A percentile compares a stretch with the other conserved stretches of the same genome.
Conservation (phyloP, 2,113 vertebrate species). For the Actinemys pallida region DNA sequence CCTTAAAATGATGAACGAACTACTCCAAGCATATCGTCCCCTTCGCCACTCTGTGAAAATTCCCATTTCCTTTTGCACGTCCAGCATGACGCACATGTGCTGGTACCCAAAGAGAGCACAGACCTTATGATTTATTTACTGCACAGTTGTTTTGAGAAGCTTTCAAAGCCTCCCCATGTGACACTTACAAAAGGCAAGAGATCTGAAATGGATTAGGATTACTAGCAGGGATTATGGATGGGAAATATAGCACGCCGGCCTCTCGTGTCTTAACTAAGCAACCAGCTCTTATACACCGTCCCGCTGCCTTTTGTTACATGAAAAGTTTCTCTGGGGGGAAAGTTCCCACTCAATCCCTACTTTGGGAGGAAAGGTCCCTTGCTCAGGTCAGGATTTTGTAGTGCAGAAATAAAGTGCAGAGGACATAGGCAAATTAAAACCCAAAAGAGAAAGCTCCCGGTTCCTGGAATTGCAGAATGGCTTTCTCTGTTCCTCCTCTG, state of each 20-base stretch:
- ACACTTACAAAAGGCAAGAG: constrained; percentile 44
- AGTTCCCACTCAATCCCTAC: accelerated
- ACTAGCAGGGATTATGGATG: constrained; percentile 27
- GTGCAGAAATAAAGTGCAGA: background rate
- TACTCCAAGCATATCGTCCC: background rate
- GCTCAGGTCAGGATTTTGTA: background rate
- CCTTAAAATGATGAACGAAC: accelerated
- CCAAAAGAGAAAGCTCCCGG: background rate
- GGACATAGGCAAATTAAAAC: background rate
- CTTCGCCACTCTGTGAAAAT: background rate
- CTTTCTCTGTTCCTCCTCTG: background rate
- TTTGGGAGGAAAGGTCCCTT: background rate
- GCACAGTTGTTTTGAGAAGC: background rate
- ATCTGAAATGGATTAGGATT: constrained; percentile 62
- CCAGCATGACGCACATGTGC: accelerated
- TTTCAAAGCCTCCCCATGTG: constrained; percentile 35
- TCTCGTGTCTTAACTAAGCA: background rate
- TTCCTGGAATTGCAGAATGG: accelerated
- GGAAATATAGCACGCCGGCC: background rate
- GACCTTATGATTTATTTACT: constrained; percentile 2
- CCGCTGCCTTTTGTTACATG: background rate
- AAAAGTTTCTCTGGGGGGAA: background rate
- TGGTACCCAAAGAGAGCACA: background rate
- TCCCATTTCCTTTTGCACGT: background rate
- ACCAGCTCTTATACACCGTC: background rate